A percentile compares a stretch with the other conserved stretches of the same genome.
Evolutionary conservation across 2,797 vertebrate species (phyloP).

Genomic region (Tamandua tetradactyla): DNA sequence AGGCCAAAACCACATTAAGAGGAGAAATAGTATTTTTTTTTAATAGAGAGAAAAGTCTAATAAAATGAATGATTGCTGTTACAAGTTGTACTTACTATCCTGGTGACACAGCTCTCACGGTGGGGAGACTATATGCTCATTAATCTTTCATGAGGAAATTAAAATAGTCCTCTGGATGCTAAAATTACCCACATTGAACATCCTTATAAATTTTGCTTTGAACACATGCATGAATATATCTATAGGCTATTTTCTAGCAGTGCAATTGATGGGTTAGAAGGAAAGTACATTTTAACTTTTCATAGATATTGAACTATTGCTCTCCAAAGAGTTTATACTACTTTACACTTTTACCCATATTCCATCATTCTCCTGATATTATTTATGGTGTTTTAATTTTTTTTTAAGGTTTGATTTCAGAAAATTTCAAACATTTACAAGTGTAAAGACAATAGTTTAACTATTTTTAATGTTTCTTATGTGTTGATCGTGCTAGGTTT

Average conservation of each 20-base stretch:
- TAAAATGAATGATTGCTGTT: background rate
- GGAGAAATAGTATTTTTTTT: background rate
- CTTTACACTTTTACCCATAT: background rate
- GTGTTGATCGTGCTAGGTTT: constrained; percentile 29
- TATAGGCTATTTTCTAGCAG: background rate
- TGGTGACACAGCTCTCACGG: background rate
- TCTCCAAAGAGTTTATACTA: background rate
- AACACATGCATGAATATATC: background rate
- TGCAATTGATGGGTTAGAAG: background rate
- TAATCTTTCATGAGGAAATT: background rate
- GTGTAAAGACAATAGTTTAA: background rate
- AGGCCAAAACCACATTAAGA: background rate
- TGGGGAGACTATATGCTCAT: background rate
- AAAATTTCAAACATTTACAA: constrained; percentile 35
- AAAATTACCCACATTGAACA: background rate
- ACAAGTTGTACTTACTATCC: background rate
- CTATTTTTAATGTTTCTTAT: background rate
- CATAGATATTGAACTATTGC: constrained; percentile 20
- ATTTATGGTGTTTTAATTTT: background rate
- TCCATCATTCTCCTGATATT: constrained; percentile 15
- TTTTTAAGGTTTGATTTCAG: background rate
- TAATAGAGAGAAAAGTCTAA: background rate
- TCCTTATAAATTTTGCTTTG: background rate
- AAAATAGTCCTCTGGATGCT: background rate
- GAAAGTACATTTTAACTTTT: constrained; percentile 17